Conservation (phyloP, 2,113 vertebrate species). For the Mustela nigripes region DNA sequence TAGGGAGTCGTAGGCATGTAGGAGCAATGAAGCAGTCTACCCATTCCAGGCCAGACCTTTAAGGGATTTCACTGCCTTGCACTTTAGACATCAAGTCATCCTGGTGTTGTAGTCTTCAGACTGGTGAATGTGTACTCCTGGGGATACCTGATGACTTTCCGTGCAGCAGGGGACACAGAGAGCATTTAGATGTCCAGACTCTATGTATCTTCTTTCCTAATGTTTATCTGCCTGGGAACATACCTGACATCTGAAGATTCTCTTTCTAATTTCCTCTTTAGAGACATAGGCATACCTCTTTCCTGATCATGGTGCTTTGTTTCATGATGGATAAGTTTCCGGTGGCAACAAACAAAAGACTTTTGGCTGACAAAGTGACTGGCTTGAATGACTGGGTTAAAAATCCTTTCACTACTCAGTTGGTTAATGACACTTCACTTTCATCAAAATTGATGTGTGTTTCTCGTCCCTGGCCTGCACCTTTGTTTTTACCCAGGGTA, state of each 20-base stretch:
- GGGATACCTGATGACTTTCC: background rate
- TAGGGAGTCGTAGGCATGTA: background rate
- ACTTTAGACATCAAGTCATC: background rate
- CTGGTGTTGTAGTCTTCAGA: background rate
- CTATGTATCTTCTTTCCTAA: background rate
- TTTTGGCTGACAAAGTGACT: background rate
- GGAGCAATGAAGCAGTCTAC: background rate
- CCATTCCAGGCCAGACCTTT: background rate
- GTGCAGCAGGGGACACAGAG: accelerated
- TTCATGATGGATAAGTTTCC: background rate
- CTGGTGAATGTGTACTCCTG: background rate
- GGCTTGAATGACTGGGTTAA: background rate
- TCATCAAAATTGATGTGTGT: background rate
- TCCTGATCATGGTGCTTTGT: background rate
- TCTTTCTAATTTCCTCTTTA: background rate
- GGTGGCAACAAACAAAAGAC: background rate
- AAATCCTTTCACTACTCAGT: background rate
- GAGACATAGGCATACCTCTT: background rate
- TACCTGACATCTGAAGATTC: background rate
- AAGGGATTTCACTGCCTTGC: background rate
- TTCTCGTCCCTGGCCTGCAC: background rate
- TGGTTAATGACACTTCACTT: conserved; percentile 3
- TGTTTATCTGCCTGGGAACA: background rate
- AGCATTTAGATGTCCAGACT: background rate
- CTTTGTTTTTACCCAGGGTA: background rate